These are phyloP conservation scores for Odobenus rosmarus DNA, from an alignment of 2,113 vertebrate genomes.

Conservation along the genomic window DNA sequence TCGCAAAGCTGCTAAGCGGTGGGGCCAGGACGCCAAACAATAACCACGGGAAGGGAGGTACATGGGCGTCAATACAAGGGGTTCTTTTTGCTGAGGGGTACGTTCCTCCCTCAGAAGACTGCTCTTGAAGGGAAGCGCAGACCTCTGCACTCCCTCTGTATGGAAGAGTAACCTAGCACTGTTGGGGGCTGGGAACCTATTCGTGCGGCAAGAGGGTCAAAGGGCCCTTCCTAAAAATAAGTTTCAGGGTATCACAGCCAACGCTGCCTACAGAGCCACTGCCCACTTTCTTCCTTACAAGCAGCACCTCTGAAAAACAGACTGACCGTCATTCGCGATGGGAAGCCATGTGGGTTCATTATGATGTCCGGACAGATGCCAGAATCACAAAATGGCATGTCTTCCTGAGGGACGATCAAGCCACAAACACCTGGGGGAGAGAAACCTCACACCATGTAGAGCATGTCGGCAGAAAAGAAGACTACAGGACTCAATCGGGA, in stretches of 20 bases:
- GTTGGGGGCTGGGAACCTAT: background rate
- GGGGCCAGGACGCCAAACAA: background rate
- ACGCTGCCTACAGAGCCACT: background rate
- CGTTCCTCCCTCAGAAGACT: background rate
- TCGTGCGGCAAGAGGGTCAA: background rate
- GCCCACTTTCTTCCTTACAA: background rate
- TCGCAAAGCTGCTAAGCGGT: fast-evolving
- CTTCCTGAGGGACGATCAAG: slow-evolving; percentile 98
- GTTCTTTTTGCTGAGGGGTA: background rate
- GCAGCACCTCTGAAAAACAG: fast-evolving
- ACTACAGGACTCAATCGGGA: slow-evolving; percentile 39
- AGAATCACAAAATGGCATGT: slow-evolving; percentile 98
- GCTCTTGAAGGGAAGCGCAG: background rate
- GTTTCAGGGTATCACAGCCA: background rate
- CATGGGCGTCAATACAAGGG: background rate
- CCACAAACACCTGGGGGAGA: slow-evolving; percentile 94
- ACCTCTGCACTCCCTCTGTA: fast-evolving
- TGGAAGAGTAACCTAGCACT: background rate
- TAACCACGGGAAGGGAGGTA: background rate
- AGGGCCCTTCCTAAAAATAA: background rate
- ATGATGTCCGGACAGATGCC: slow-evolving; percentile 99
- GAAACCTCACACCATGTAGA: slow-evolving; percentile 68
- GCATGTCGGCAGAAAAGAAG: slow-evolving; percentile 67
- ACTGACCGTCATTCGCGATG: slow-evolving; percentile 98
- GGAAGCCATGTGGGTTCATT: slow-evolving; percentile 99